These are phyloP conservation scores for Cylloceria caligata DNA, from an alignment of 2,888 invertebrate species.

Conservation along the genomic window DNA sequence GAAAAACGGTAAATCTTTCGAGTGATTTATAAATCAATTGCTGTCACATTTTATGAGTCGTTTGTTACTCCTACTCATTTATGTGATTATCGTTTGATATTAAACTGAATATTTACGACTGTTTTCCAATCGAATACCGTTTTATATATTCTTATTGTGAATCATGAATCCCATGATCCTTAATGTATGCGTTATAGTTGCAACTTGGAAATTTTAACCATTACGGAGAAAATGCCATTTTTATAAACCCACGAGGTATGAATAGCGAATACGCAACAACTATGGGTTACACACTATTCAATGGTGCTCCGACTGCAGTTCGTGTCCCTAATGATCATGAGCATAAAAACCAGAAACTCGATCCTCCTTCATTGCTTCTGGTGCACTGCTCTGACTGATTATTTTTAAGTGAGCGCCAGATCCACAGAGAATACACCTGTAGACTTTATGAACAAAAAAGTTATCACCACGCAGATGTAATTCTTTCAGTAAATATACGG, in stretches of 20 bases:
- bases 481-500: too few species aligned
- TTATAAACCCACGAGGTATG: constrained; percentile 57
- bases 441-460: neutral
- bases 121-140: neutral
- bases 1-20: constrained; percentile 45
- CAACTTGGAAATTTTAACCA: constrained; percentile 32
- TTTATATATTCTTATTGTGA: neutral
- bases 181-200: constrained; percentile 8
- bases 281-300: constrained; percentile 33
- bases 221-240: constrained; percentile 51
- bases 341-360: constrained; percentile 52
- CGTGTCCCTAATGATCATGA: constrained; percentile 45
- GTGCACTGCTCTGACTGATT: constrained; percentile 25
- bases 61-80: constrained; percentile 58
- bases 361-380: constrained; percentile 17
- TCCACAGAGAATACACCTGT: constrained; percentile 5
- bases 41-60: constrained; percentile 61
- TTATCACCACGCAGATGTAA: too few species aligned
- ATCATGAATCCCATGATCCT: constrained; percentile 35
- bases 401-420: constrained; percentile 35
- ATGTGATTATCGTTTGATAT: constrained; percentile 63
- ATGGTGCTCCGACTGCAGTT: constrained; percentile 21
- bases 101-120: constrained; percentile 47
- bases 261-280: constrained; percentile 36
- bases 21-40: constrained; percentile 63